These are phyloP conservation scores for Lipotes vexillifer DNA, from an alignment of 2,113 vertebrate genomes.

Conservation along the genomic window DNA sequence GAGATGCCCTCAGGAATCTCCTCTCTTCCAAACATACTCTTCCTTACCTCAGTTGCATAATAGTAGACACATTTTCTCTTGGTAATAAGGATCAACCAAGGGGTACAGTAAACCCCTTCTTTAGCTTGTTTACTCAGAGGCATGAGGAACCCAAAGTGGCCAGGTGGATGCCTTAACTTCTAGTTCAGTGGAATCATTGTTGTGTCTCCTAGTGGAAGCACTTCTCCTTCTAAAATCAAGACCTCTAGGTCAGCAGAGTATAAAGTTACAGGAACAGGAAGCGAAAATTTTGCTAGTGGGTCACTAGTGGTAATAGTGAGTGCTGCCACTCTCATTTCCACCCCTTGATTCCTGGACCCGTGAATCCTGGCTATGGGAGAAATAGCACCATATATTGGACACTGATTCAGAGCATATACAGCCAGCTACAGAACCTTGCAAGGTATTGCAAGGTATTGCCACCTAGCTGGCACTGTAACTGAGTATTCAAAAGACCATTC, in stretches of 20 bases:
- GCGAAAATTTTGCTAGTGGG: background rate
- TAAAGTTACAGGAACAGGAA: background rate
- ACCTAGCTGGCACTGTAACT: background rate
- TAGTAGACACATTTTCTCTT: background rate
- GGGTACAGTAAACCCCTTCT: background rate
- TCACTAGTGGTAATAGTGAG: background rate
- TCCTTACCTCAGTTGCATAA: too few relatives aligned
- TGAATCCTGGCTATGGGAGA: background rate
- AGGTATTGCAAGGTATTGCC: background rate
- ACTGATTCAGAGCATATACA: background rate
- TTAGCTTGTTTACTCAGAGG: background rate
- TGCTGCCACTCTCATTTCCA: background rate
- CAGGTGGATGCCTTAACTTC: background rate
- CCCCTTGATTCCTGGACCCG: background rate
- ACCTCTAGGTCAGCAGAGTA: background rate
- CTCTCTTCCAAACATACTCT: background rate
- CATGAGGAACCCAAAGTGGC: background rate
- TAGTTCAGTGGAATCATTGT: background rate
- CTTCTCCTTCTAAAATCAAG: background rate
- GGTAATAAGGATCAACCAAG: background rate
- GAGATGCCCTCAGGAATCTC: background rate
- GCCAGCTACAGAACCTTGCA: background rate
- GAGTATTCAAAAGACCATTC: background rate
- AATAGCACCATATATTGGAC: background rate
- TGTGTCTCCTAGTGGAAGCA: background rate